Evolutionary conservation across 2,113 vertebrate species (phyloP), one percentile per base, ranked within the genome.

Genomic region (Bufo gargarizans): DNA sequence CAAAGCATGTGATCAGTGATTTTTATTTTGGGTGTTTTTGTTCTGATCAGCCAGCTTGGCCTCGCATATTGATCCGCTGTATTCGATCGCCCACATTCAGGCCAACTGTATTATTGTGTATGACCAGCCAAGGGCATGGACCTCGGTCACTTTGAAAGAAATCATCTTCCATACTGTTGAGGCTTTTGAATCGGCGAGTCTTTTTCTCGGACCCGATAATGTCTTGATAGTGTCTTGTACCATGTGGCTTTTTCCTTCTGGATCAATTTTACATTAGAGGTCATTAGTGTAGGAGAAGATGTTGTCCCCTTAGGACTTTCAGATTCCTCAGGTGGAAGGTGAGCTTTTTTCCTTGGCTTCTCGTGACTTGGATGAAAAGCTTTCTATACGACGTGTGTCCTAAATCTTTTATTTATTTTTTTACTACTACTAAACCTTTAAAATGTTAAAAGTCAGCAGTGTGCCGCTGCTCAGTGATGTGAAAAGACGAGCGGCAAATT

Each of bases 391-490:
- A 63, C 58, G 12, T 49, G 3, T 45, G 49, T 63, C 61, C 43
- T 43, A 9, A 45, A 81, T 61, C 33, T n/a, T 50, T 69, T 56
- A 65, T 19, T 14, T 69, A n/a, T n/a, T 12, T 53, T 69, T 55
- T 86, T 14, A 33, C 65, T 79, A 16, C 16, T 61, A 43, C 71
- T 72, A 74, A 74, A 77, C 20, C 20, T 13, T 84, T 22, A 67
- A 67, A 77, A 88, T 84, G 87, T 84, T 88, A 84, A 77, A 74
- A 84, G 81, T 84, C 81, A 65, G 2, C 59, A 45, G 16, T 77
- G 56, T 84, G 58, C 80, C 45, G 47, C 71, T 67, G 13, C 17
- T 16, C 80, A 84, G 71, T 22, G 71, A 88, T 84, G 81, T 74
- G 81, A 77, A 84, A 88, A 77, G 55, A 72, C 19, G 20, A 59